Conservation (phyloP, 2,113 vertebrate species). For the Perca fluviatilis region DNA sequence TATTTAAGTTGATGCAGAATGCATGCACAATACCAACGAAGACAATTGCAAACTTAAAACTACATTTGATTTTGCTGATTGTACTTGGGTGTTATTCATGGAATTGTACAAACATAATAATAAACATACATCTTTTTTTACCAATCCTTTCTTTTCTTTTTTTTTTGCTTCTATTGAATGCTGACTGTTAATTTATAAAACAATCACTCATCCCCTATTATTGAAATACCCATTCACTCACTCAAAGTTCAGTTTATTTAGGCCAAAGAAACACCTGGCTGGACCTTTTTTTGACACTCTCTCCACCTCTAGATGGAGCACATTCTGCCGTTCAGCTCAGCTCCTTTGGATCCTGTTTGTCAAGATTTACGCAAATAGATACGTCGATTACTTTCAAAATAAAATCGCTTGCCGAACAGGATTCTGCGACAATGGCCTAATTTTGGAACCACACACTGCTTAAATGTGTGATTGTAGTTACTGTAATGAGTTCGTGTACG, state of each 20-base stretch:
- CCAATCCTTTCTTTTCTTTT: neutral
- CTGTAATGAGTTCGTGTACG: too few species aligned
- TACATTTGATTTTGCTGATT: neutral
- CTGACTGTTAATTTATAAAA: neutral
- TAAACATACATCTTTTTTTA: neutral
- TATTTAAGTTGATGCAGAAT: neutral
- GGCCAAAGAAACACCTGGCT: neutral
- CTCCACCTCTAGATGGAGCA: slow-evolving; percentile 58
- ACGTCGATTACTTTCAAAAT: slow-evolving; percentile 31
- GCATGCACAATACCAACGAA: neutral
- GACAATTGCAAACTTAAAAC: neutral
- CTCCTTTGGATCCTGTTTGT: neutral
- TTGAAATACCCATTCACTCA: neutral
- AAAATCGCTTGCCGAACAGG: neutral
- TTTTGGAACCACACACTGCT: neutral
- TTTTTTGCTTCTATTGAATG: neutral
- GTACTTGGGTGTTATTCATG: too few species aligned
- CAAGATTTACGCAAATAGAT: neutral
- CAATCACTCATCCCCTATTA: neutral
- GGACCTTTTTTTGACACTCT: neutral
- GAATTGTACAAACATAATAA: too few species aligned
- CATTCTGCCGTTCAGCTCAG: neutral
- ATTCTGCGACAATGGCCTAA: neutral
- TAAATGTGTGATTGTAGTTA: neutral
- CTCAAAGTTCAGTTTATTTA: neutral